Percentiles rank a stretch among this genome's conserved stretches.
Evolutionary conservation across 2,888 invertebrate genomes (phyloP).

Genomic region (Sialis fuliginosa): DNA sequence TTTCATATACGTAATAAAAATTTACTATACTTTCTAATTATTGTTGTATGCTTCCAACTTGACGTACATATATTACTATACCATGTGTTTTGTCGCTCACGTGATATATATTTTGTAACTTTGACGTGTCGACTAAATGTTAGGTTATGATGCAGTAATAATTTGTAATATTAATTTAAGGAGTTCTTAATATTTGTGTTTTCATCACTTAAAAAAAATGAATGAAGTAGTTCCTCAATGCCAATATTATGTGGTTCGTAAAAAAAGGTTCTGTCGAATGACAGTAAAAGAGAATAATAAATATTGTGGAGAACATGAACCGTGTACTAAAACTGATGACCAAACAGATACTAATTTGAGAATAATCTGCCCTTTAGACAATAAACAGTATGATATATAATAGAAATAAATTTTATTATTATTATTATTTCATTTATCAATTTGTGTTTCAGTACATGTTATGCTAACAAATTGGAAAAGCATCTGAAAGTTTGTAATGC

Average conservation of each 20-base stretch:
- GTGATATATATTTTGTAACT: too few relatives aligned
- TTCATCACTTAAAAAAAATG: too few relatives aligned
- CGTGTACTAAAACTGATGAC: slow-evolving; percentile 10
- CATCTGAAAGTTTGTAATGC: slow-evolving; percentile 62
- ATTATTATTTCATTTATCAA: background rate
- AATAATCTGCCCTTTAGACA: slow-evolving; percentile 54
- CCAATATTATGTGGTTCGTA: slow-evolving; percentile 46
- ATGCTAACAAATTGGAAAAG: slow-evolving; percentile 43
- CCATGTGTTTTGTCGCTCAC: too few relatives aligned
- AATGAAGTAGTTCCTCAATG: slow-evolving; percentile 23
- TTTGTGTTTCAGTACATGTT: slow-evolving; percentile 40
- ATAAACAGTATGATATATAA: slow-evolving; percentile 41
- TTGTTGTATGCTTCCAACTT: too few relatives aligned
- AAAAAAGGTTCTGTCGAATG: slow-evolving; percentile 62
- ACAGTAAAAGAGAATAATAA: slow-evolving; percentile 44
- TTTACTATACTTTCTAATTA: too few relatives aligned
- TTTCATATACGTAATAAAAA: too few relatives aligned
- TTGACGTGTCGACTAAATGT: too few relatives aligned
- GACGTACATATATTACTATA: too few relatives aligned
- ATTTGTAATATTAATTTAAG: too few relatives aligned
- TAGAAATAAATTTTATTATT: background rate
- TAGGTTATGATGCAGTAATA: too few relatives aligned
- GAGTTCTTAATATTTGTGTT: too few relatives aligned
- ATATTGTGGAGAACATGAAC: slow-evolving; percentile 58
- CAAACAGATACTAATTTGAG: slow-evolving; percentile 22